Evolutionary conservation across 2,888 invertebrate species (phyloP), one percentile per base, ranked within the genome.

Genomic region (Apomyelois bistriatella): DNA sequence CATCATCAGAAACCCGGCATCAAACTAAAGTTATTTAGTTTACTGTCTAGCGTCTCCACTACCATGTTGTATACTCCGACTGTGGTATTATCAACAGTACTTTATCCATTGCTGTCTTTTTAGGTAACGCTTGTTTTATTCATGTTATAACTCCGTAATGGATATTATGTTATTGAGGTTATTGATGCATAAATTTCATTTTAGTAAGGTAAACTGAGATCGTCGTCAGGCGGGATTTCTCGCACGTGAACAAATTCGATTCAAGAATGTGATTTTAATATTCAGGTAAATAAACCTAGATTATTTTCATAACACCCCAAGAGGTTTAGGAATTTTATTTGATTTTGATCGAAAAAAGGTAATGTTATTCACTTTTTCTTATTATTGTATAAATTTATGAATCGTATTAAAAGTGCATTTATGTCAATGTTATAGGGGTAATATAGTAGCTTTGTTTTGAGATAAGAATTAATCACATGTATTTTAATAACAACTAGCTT

Each of bases 211-310:
- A 66, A 64, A 69, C 63, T 56, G 66, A 73, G 77, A 79, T 76
- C 70, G 72, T 71, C 69, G 79, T 74, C 74, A 72, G 73, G 69
- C 67, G 72, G 76, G 75, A 80, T 82, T 81, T 80, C 77, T 82
- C 76, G 76, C 81, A 79, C 77, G 76, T 82, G 82, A 85, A 80
- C 79, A 76, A 81, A 84, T 82, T 84, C 72, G 78, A 85, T 85
- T 76, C 69, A 73, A 73, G 75, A 82, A 78, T 77, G 67, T 80
- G 76, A 82, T 85, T 84, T 74, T 76, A 72, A 74, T 76, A 72
- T 74, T 65, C 72, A 73, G 74, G 73, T 74, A 71, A 76, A 76
- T 16, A 16, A 9, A 40, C 15, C 9, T 3, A 40, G 10, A 40
- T 40, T 55, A 58, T 58, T 58, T 59, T 61, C 56, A 38, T 30